Base-by-base conservation (phyloP, 1,140 invertebrate genomes). In the Sycophaga agraensis region DNA sequence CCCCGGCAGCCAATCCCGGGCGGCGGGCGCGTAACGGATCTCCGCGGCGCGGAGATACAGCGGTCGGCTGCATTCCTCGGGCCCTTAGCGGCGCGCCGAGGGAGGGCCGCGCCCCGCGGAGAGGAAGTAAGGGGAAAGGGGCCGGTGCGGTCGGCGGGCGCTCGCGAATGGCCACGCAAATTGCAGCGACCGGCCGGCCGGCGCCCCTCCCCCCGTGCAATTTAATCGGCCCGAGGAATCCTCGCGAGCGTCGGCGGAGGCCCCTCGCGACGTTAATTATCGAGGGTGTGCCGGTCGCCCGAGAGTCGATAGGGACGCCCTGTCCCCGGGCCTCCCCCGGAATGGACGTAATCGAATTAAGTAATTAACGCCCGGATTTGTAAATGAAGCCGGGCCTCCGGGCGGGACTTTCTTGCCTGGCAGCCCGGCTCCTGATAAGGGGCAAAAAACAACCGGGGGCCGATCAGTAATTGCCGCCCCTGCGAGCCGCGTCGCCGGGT, bases 161-260 rank as follows among this genome's bases (percentile, higher is more conserved):
- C 48, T 65, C 68, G 62, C 58, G 63, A 69, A 67, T 68, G 64
- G 66, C 59, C 49, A 56, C 59, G 61, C 54, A 66, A 72, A 70
- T 72, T 70, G 68, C 65, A 69, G 67, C 57, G 64, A 65, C 59
- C 64, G 53, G 46, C 46, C n/a, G 39, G 11, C 8, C 39, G 40
- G 21, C 24, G 26, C 14, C 45, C 26, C 3, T 28, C 45, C 40
- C 24, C 54, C 24, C 57, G 48, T 58, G 59, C 59, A 57, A 66
- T 62, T 66, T 54, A 54, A 66, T 66, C 54, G 64, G 14, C 19
- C 17, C 22, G 16, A 43, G 19, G 39, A 26, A 19, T 19, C 55
- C 5, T n/a, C n/a, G n/a, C n/a, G n/a, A n/a, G n/a, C n/a, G n/a
- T n/a, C n/a, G n/a, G n/a, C n/a, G n/a, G n/a, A n/a, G n/a, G n/a